Conservation (phyloP, 2,888 invertebrate species). For the Colostygia pectinataria region DNA sequence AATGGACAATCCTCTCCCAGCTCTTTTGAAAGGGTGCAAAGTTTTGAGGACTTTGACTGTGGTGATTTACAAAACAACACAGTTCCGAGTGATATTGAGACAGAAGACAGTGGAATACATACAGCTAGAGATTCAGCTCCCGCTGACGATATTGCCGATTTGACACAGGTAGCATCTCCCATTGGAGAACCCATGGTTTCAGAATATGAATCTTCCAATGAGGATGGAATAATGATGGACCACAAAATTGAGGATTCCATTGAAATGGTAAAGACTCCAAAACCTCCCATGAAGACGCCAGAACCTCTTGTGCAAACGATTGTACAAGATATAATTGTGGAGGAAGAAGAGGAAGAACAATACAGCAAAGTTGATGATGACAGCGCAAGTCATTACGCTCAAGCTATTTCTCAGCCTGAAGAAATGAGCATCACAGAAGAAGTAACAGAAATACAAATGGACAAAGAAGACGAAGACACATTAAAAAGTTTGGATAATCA, state of each 20-base stretch:
- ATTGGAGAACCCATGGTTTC: constrained; percentile 73
- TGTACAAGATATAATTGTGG: constrained; percentile 68
- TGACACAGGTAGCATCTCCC: constrained; percentile 75
- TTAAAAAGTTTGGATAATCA: constrained; percentile 80
- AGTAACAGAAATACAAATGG: constrained; percentile 76
- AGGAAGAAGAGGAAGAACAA: constrained; percentile 75
- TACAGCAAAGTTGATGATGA: constrained; percentile 69
- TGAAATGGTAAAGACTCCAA: constrained; percentile 42
- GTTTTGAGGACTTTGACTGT: constrained; percentile 85
- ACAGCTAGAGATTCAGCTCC: constrained; percentile 91
- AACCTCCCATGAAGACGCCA: constrained; percentile 44
- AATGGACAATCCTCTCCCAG: constrained; percentile 80
- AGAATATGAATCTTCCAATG: constrained; percentile 76
- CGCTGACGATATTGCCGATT: constrained; percentile 87
- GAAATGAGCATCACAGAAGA: constrained; percentile 72
- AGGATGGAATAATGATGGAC: constrained; percentile 60
- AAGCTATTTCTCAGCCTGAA: constrained; percentile 73
- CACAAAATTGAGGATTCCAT: constrained; percentile 57
- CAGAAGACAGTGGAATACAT: constrained; percentile 91
- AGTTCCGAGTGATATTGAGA: constrained; percentile 85
- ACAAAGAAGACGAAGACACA: constrained; percentile 80
- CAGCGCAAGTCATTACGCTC: constrained; percentile 72
- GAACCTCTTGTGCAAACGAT: constrained; percentile 49
- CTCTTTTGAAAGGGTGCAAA: constrained; percentile 85
- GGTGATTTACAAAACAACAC: constrained; percentile 84